phyloP scores from a whole-genome alignment of 2,888 invertebrate genomes.

The Papilio demoleus region DNA sequence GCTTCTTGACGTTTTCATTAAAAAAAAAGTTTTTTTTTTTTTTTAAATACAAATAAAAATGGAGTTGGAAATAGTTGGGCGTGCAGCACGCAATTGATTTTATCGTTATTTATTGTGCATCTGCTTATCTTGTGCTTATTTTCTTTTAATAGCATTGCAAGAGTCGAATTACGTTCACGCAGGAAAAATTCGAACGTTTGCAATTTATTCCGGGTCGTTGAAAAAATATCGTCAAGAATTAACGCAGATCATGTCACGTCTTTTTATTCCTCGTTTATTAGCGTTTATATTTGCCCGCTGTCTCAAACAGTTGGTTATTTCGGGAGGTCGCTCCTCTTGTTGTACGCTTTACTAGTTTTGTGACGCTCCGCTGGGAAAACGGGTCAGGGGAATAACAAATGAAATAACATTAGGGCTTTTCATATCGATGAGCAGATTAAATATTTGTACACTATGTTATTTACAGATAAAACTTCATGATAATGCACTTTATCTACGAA shows the following conservation, averaged over 20 bases:
- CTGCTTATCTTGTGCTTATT: no score
- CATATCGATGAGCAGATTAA: slow-evolving; percentile 2
- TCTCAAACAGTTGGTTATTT: slow-evolving; percentile 68
- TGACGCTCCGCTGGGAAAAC: slow-evolving; percentile 57
- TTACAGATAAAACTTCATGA: slow-evolving; percentile 2
- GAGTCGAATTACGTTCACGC: background rate
- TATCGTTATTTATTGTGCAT: no score
- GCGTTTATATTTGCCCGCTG: slow-evolving; percentile 67
- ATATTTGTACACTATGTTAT: background rate
- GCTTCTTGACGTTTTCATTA: background rate
- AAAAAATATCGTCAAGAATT: slow-evolving; percentile 37
- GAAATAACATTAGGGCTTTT: slow-evolving; percentile 14
- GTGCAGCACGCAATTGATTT: background rate
- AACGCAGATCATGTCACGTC: slow-evolving; percentile 58
- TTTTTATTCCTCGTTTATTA: slow-evolving; percentile 60
- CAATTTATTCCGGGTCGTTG: slow-evolving; percentile 32
- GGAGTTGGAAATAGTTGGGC: background rate
- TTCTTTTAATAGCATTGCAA: no score
- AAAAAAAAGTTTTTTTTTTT: no score
- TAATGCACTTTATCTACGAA: background rate
- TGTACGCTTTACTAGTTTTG: slow-evolving; percentile 63
- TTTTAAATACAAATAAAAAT: background rate
- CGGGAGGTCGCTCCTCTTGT: slow-evolving; percentile 67
- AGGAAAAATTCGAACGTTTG: background rate
- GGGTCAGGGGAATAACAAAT: slow-evolving; percentile 55